Evolutionary conservation across 2,797 vertebrate genomes (phyloP).

Genomic region (Spondyliosoma cantharus): DNA sequence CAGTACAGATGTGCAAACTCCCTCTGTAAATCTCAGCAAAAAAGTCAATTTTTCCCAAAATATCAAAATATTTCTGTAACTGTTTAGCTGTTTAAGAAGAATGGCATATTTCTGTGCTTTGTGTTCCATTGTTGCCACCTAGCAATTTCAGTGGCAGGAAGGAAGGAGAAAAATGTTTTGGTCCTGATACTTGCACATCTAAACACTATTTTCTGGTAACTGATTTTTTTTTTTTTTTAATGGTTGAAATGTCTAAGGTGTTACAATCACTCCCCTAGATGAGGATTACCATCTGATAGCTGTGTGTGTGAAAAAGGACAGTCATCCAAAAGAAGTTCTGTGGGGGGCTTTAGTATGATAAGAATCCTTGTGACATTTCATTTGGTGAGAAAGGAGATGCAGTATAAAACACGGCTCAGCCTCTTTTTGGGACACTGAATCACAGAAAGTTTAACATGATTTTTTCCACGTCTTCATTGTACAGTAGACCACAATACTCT

Average conservation of each 20-base stretch:
- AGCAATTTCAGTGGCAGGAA: conserved; percentile 7
- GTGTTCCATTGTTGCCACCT: conserved; percentile 18
- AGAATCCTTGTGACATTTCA: conserved; percentile 56
- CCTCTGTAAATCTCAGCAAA: conserved; percentile 1
- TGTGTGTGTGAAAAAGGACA: conserved; percentile 39
- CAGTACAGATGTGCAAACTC: background rate
- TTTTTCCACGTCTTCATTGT: conserved; percentile 72
- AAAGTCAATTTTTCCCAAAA: background rate
- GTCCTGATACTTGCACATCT: conserved; percentile 26
- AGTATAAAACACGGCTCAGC: conserved; percentile 70
- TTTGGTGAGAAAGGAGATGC: conserved; percentile 53
- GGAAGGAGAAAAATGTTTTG: conserved; percentile 13
- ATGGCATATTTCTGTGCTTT: conserved; percentile 49
- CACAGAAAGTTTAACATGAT: conserved; percentile 71
- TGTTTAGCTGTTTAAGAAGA: background rate
- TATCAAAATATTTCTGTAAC: background rate
- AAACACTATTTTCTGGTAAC: conserved; percentile 31
- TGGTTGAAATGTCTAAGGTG: conserved; percentile 50
- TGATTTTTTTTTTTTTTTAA: conserved; percentile 22
- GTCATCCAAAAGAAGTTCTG: conserved; percentile 55
- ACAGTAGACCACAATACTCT: conserved; percentile 80
- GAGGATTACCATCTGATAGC: conserved; percentile 47
- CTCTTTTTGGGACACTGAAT: conserved; percentile 72
- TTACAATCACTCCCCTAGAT: conserved; percentile 55
- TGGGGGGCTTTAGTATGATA: conserved; percentile 29